A percentile compares a stretch with the other conserved stretches of the same genome.
These are phyloP conservation scores for Chelonus insularis DNA, from an alignment of 1,140 invertebrate species.

Conservation along the genomic window DNA sequence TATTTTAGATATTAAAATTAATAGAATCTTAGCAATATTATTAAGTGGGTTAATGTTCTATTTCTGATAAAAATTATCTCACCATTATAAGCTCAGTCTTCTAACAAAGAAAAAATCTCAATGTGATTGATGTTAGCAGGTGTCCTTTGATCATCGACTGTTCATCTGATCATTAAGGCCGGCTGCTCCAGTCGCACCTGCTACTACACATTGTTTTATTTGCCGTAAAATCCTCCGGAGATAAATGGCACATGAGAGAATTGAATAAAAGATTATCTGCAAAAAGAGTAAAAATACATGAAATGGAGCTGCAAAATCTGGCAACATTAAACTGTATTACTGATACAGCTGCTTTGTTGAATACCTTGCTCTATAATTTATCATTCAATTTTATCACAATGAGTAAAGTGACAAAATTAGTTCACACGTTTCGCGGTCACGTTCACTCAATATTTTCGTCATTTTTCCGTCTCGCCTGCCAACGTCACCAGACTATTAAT, in stretches of 20 bases:
- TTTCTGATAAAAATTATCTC: neutral
- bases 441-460: conserved; percentile 8
- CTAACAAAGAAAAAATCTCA: neutral
- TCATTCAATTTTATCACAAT: neutral
- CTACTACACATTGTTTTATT: conserved; percentile 1
- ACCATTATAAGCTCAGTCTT: neutral
- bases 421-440: conserved; percentile 5
- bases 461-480: neutral
- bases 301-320: no score
- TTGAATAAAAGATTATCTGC: neutral
- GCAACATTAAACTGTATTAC: no score
- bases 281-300: no score
- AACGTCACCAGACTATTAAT: conserved; percentile 4
- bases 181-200: conserved; percentile 9
- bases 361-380: no score
- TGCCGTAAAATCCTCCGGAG: neutral
- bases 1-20: neutral
- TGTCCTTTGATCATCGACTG: conserved; percentile 17
- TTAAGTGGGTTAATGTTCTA: neutral
- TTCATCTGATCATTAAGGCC: conserved; percentile 19
- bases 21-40: neutral
- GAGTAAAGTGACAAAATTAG: conserved; percentile 2
- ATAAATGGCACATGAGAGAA: neutral
- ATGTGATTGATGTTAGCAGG: neutral
- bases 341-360: no score